Conservation (phyloP, 1,140 invertebrate species). For the Pteromalus puparum region DNA sequence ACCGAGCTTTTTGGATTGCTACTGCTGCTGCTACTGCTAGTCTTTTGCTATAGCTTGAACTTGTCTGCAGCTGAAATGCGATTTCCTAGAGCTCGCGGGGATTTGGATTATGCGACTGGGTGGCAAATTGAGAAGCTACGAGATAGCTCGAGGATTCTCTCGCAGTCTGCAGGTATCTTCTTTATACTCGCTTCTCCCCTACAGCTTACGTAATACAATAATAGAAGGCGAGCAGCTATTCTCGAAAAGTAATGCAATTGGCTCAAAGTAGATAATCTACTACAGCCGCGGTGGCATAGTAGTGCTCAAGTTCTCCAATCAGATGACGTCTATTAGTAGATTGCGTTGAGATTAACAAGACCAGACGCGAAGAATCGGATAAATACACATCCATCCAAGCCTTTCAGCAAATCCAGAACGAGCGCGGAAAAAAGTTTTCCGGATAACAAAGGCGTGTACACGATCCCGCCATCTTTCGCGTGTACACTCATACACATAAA, state of each 20-base stretch:
- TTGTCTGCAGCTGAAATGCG: neutral
- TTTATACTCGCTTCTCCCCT: too few relatives aligned
- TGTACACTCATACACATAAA: neutral
- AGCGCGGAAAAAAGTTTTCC: neutral
- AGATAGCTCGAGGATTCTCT: neutral
- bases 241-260: neutral
- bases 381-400: conserved; percentile 1
- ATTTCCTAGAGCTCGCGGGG: neutral
- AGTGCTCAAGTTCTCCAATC: neutral
- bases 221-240: neutral
- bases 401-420: neutral
- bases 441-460: neutral
- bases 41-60: neutral
- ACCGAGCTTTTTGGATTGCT: neutral
- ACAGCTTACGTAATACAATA: too few relatives aligned
- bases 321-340: neutral
- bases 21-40: too few relatives aligned
- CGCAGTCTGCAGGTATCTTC: too few relatives aligned
- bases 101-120: neutral
- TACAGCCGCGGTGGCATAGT: too few relatives aligned
- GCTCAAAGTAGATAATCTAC: neutral
- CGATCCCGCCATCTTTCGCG: neutral
- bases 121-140: neutral
- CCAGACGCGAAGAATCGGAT: neutral
- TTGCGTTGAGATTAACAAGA: neutral